A percentile compares a stretch with the other conserved stretches of the same genome.
These are phyloP conservation scores for Andrena praecox DNA, from an alignment of 2,888 invertebrate species.

Conservation along the genomic window DNA sequence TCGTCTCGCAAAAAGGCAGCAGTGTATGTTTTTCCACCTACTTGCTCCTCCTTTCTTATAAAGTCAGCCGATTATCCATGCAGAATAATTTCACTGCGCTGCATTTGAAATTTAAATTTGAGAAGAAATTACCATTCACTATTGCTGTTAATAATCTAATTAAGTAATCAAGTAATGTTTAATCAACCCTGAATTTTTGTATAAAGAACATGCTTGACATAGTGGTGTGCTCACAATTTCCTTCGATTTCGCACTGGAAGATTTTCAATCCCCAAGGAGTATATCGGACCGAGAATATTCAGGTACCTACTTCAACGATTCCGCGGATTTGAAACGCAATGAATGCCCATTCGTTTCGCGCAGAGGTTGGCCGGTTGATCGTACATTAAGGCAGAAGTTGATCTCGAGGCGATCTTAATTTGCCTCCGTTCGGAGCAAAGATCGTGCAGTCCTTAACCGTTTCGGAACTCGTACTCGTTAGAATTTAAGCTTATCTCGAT, in stretches of 20 bases:
- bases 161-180: no score
- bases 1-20: slow-evolving; percentile 17
- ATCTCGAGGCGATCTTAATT: slow-evolving; percentile 57
- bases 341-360: slow-evolving; percentile 22
- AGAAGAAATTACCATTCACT: no score
- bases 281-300: not conserved
- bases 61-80: not conserved
- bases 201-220: no score
- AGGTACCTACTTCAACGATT: not conserved
- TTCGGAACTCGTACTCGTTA: slow-evolving; percentile 43
- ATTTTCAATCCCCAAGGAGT: not conserved
- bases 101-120: no score
- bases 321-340: slow-evolving; percentile 12
- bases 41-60: not conserved
- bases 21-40: not conserved
- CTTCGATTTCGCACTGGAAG: not conserved
- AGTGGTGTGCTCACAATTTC: no score
- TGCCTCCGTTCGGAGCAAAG: slow-evolving; percentile 42
- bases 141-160: no score
- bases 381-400: slow-evolving; percentile 30
- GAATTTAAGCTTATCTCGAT: slow-evolving; percentile 46
- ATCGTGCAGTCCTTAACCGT: slow-evolving; percentile 48
- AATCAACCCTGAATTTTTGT: no score
- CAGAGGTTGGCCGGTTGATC: slow-evolving; percentile 17
- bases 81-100: not conserved